Percentiles rank a stretch among this genome's conserved stretches.
phyloP scores from a whole-genome alignment of 2,113 vertebrate species.

The Anolis sagrei region DNA sequence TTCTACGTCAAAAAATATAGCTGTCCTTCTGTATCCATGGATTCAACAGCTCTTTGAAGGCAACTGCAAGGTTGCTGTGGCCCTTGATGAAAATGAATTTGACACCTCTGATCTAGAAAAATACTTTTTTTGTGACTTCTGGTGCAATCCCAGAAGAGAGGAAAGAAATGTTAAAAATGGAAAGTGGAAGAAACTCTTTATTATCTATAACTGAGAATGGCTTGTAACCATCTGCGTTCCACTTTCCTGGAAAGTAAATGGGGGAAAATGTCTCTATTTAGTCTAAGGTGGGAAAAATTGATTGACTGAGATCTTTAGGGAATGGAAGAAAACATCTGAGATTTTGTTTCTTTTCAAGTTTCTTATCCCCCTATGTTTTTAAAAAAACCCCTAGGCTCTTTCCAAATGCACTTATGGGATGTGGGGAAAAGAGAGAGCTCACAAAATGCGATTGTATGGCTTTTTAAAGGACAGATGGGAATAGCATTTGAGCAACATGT shows the following conservation, averaged over 20 bases:
- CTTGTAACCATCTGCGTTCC: slow-evolving; percentile 73
- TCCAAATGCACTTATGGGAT: neutral
- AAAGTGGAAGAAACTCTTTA: slow-evolving; percentile 68
- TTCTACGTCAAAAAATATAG: too few relatives aligned
- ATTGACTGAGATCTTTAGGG: slow-evolving; percentile 59
- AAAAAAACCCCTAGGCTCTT: neutral
- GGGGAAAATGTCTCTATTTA: slow-evolving; percentile 61
- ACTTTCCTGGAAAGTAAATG: slow-evolving; percentile 50
- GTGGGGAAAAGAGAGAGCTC: neutral
- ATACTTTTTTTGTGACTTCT: slow-evolving; percentile 46
- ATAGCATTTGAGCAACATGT: neutral
- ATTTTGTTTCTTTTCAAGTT: slow-evolving; percentile 22
- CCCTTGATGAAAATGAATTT: too few relatives aligned
- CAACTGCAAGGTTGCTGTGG: too few relatives aligned
- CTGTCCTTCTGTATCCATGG: too few relatives aligned
- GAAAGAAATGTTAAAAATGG: slow-evolving; percentile 58
- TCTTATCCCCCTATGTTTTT: neutral
- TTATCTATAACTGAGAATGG: slow-evolving; percentile 69
- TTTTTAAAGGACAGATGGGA: neutral
- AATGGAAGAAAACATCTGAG: slow-evolving; percentile 45
- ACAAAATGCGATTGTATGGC: neutral
- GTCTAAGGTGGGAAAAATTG: slow-evolving; percentile 54
- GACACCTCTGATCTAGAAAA: slow-evolving; percentile 11
- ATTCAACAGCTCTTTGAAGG: too few relatives aligned
- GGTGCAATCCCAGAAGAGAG: slow-evolving; percentile 1